Conservation (phyloP, 23 tunicate species). For the Trididemnum miniatum region DNA sequence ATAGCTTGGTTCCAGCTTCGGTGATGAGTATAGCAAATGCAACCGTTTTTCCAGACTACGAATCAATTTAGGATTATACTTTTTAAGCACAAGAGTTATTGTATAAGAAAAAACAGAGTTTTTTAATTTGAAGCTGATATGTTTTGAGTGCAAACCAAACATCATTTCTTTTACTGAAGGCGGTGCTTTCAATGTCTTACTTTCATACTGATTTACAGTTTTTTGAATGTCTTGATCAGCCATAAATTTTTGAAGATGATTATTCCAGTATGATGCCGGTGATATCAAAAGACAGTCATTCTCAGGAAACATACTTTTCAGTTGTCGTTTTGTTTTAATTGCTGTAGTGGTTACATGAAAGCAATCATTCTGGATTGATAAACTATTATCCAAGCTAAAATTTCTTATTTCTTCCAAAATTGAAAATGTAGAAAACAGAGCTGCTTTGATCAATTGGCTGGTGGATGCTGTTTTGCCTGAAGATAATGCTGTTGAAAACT, state of each 20-base stretch:
- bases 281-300: constrained; percentile 74
- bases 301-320: constrained; percentile 75
- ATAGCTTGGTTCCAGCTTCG: background rate
- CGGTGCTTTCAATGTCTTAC: constrained; percentile 56
- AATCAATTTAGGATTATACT: constrained; percentile 57
- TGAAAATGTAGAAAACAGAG: constrained; percentile 36
- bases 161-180: constrained; percentile 80
- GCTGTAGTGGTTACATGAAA: constrained; percentile 48
- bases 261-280: constrained; percentile 82
- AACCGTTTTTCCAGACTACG: constrained; percentile 13
- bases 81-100: constrained; percentile 67
- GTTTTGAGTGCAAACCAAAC: constrained; percentile 72
- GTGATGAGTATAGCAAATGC: constrained; percentile 10
- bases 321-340: constrained; percentile 40
- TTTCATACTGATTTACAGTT: constrained; percentile 66
- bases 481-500: constrained; percentile 33
- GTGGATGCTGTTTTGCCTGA: background rate
- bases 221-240: constrained; percentile 51
- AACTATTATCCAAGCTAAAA: constrained; percentile 12
- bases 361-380: constrained; percentile 45
- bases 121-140: constrained; percentile 19
- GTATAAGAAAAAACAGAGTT: constrained; percentile 53
- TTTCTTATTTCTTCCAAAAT: constrained; percentile 46
- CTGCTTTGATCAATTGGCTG: constrained; percentile 10
- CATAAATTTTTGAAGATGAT: constrained; percentile 10